Evolutionary conservation across 2,797 vertebrate species (phyloP).

Genomic region (Lepidocolaptes lacrymiger): DNA sequence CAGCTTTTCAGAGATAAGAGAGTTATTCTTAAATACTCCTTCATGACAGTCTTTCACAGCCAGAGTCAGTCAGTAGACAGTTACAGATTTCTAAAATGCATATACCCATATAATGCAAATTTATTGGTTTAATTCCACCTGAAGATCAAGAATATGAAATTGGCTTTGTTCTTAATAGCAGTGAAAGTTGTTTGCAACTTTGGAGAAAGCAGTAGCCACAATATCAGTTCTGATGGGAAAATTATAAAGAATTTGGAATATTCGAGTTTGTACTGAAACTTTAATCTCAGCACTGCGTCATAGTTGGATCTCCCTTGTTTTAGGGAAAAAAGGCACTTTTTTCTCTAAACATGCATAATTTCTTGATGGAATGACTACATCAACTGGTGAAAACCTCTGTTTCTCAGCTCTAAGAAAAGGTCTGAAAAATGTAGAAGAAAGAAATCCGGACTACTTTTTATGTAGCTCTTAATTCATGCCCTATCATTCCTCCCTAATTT

Average conservation of each 20-base stretch:
- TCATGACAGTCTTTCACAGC: neutral
- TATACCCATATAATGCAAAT: neutral
- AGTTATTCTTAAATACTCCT: neutral
- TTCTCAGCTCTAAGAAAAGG: neutral
- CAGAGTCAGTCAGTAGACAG: neutral
- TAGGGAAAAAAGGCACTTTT: rapidly evolving
- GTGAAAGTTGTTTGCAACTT: neutral
- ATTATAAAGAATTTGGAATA: neutral
- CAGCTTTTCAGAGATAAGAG: neutral
- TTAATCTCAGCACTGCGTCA: neutral
- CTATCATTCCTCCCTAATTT: neutral
- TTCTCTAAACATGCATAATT: neutral
- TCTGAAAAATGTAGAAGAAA: neutral
- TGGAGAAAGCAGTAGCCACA: neutral
- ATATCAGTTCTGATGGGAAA: neutral
- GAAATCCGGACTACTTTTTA: neutral
- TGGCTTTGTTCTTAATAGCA: neutral
- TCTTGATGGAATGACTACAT: neutral
- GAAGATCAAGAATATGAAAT: neutral
- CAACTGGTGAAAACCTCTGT: neutral
- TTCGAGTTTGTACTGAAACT: neutral
- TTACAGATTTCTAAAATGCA: neutral
- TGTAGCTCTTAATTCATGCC: neutral
- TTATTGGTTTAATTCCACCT: neutral
- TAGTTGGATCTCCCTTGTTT: neutral